Evolutionary conservation across 1,140 invertebrate species (phyloP).

Genomic region (Argopecten irradians): DNA sequence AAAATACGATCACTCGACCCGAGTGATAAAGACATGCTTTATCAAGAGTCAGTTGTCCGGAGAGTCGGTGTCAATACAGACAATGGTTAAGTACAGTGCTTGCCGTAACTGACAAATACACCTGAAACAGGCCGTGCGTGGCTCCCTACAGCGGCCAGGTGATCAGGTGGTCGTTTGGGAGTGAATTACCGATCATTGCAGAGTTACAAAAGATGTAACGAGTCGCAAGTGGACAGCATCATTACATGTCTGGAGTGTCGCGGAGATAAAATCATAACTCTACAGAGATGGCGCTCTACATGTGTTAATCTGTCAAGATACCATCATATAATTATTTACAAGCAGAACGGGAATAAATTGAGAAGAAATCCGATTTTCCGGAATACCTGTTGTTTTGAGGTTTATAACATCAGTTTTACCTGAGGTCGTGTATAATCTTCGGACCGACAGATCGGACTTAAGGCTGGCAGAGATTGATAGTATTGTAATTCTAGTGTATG

Average conservation of each 20-base stretch:
- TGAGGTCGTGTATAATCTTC: conserved; percentile 21
- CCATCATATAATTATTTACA: background rate
- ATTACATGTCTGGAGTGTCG: background rate
- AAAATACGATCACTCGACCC: too few species aligned
- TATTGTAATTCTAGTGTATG: background rate
- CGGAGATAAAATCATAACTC: conserved; percentile 6
- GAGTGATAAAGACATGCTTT: too few species aligned
- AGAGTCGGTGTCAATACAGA: too few species aligned
- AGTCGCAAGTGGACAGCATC: background rate
- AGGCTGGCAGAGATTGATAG: background rate
- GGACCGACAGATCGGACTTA: background rate
- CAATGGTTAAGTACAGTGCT: background rate
- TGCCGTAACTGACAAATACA: background rate
- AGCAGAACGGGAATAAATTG: background rate
- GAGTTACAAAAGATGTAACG: conserved; percentile 15
- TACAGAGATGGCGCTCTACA: background rate
- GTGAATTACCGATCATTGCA: background rate
- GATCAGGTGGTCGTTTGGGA: background rate
- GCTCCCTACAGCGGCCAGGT: background rate
- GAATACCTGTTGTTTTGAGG: conserved; percentile 16
- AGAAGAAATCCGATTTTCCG: conserved; percentile 9
- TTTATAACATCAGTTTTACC: conserved; percentile 12
- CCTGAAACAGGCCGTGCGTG: background rate
- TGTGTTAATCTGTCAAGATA: conserved; percentile 8
- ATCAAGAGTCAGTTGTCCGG: too few species aligned